Conservation (phyloP, 1,140 invertebrate genomes). For the Augochlora pura region DNA sequence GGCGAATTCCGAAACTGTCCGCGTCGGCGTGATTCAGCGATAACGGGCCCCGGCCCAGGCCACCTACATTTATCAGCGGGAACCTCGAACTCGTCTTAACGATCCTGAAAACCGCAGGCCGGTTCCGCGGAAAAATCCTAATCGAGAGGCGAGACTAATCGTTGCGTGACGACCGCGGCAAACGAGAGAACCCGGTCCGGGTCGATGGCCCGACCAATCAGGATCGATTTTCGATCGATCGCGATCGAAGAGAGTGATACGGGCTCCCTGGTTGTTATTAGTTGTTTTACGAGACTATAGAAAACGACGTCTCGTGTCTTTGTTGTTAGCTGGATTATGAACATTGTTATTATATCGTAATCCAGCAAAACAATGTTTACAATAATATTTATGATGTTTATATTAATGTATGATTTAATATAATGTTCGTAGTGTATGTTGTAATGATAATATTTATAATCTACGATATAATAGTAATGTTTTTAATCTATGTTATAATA, state of each 20-base stretch:
- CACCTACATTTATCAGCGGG: constrained; percentile 33
- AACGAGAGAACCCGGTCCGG: constrained; percentile 30
- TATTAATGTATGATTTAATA: too few species aligned
- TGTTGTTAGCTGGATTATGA: too few species aligned
- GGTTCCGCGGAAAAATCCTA: constrained; percentile 33
- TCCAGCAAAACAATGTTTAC: too few species aligned
- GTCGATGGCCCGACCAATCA: constrained; percentile 13
- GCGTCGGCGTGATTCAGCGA: constrained; percentile 25
- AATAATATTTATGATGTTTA: too few species aligned
- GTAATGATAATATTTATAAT: too few species aligned
- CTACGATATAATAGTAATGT: too few species aligned
- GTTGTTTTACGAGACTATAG: too few species aligned
- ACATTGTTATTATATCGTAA: too few species aligned
- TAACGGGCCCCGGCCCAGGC: background rate
- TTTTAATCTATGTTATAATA: too few species aligned
- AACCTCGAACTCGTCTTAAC: constrained; percentile 37
- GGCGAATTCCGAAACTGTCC: constrained; percentile 28
- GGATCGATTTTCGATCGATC: constrained; percentile 33
- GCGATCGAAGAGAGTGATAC: constrained; percentile 11
- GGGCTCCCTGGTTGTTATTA: too few species aligned
- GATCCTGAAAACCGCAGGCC: constrained; percentile 34
- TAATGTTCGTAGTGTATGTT: too few species aligned
- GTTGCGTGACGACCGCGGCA: constrained; percentile 32
- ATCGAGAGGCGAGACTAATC: constrained; percentile 48
- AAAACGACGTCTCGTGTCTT: too few species aligned